Percentiles rank a stretch among this genome's conserved stretches.
Evolutionary conservation across 2,888 invertebrate genomes (phyloP).

Genomic region (Aspidiotus destructor): DNA sequence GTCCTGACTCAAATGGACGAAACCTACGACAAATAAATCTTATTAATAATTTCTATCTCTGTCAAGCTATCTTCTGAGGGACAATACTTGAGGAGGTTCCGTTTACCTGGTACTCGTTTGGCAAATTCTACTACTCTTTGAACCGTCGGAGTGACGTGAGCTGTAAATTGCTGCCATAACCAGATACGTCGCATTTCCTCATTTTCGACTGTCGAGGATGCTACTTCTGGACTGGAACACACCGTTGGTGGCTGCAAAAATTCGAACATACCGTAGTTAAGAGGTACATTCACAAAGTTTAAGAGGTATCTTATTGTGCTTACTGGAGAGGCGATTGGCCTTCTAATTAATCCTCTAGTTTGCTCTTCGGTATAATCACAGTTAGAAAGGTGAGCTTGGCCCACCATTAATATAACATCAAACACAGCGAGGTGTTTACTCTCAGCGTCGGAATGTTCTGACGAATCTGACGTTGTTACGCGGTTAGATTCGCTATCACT

Average conservation of each 20-base stretch:
- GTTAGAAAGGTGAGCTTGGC: conserved; percentile 75
- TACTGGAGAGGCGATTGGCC: conserved; percentile 56
- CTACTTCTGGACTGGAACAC: conserved; percentile 44
- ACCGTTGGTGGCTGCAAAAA: conserved; percentile 37
- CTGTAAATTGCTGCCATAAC: conserved; percentile 82
- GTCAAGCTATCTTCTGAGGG: not conserved
- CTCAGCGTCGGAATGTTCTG: conserved; percentile 42
- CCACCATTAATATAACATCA: conserved; percentile 67
- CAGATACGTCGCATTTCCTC: conserved; percentile 65
- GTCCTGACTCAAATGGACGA: conserved; percentile 80
- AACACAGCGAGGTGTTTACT: conserved; percentile 55
- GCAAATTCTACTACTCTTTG: conserved; percentile 94
- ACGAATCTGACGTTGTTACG: conserved; percentile 40
- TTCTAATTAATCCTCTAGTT: conserved; percentile 57
- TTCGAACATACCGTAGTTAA: not conserved
- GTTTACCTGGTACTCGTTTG: conserved; percentile 71
- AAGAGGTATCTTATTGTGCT: conserved; percentile 35
- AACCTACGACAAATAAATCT: conserved; percentile 47
- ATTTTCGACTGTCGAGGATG: conserved; percentile 54
- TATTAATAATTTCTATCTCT: not conserved
- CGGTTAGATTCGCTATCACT: conserved; percentile 48
- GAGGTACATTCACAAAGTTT: not conserved
- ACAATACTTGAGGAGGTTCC: not conserved
- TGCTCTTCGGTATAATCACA: conserved; percentile 83
- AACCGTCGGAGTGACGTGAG: conserved; percentile 78